Evolutionary conservation across 2,113 vertebrate species (phyloP).

Genomic region (Brachypteracias leptosomus): DNA sequence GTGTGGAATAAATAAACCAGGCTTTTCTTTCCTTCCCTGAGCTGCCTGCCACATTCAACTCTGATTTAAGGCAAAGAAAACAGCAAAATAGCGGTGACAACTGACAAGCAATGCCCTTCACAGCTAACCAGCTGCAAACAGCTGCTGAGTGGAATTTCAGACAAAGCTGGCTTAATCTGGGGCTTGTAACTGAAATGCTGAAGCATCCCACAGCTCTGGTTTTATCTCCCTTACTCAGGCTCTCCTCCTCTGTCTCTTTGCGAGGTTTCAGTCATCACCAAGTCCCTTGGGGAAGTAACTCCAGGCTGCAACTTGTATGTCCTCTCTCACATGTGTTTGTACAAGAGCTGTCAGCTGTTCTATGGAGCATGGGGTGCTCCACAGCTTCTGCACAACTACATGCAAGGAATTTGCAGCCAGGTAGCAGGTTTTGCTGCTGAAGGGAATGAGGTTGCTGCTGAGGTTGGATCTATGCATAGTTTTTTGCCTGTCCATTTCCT

Average conservation of each 20-base stretch:
- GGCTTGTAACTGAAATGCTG: not conserved
- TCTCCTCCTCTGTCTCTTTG: not conserved
- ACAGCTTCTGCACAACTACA: not conserved
- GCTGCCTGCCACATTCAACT: not conserved
- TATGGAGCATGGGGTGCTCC: not conserved
- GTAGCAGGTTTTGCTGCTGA: not conserved
- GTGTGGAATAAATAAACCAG: not conserved
- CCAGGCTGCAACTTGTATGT: not conserved
- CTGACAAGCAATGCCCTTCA: not conserved
- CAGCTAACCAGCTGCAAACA: not conserved
- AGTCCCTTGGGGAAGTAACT: not conserved
- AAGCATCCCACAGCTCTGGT: not conserved
- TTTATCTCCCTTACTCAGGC: not conserved
- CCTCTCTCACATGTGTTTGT: not conserved
- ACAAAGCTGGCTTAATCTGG: not conserved
- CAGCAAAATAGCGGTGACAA: not conserved
- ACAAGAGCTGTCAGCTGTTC: not conserved
- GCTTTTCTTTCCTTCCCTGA: not conserved
- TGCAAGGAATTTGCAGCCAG: not conserved
- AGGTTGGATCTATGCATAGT: fast-evolving
- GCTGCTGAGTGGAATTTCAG: not conserved
- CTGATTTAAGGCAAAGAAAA: not conserved
- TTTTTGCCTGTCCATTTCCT: not conserved
- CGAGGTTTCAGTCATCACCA: too few relatives aligned
- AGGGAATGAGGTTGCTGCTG: not conserved